Percentiles rank a stretch among this genome's conserved stretches.
Evolutionary conservation across 2,113 vertebrate species (phyloP).

Genomic region (Raja brachyura): DNA sequence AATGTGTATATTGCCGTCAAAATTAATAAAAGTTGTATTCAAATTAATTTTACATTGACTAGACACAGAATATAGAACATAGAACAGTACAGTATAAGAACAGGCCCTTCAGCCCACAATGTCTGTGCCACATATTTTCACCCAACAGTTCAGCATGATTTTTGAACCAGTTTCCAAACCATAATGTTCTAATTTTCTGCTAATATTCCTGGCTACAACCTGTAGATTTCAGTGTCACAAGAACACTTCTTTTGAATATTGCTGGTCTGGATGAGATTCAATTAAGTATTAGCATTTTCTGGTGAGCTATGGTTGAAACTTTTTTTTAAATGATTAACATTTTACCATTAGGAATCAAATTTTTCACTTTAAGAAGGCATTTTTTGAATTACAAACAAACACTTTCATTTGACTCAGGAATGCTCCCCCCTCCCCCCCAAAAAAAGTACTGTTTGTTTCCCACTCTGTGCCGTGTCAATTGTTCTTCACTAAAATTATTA

Average conservation of each 20-base stretch:
- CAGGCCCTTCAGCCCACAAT: no score
- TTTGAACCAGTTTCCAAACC: background rate
- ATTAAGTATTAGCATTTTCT: background rate
- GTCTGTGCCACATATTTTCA: background rate
- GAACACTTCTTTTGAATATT: background rate
- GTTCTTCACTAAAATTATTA: no score
- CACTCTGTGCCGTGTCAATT: no score
- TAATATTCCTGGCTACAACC: background rate
- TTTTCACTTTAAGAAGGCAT: no score
- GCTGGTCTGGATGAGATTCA: background rate
- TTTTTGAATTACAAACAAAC: no score
- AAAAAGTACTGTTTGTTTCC: no score
- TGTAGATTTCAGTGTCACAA: background rate
- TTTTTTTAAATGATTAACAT: background rate
- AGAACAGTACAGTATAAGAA: no score
- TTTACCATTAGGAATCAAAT: background rate
- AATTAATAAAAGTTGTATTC: background rate
- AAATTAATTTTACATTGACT: background rate
- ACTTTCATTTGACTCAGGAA: no score
- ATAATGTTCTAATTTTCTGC: background rate
- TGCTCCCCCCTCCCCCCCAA: no score
- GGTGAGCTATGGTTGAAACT: background rate
- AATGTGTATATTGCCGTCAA: background rate
- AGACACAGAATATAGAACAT: no score
- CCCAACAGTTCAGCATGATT: background rate